phyloP scores from a whole-genome alignment of 2,113 vertebrate species.

The Hippocampus mohnikei region DNA sequence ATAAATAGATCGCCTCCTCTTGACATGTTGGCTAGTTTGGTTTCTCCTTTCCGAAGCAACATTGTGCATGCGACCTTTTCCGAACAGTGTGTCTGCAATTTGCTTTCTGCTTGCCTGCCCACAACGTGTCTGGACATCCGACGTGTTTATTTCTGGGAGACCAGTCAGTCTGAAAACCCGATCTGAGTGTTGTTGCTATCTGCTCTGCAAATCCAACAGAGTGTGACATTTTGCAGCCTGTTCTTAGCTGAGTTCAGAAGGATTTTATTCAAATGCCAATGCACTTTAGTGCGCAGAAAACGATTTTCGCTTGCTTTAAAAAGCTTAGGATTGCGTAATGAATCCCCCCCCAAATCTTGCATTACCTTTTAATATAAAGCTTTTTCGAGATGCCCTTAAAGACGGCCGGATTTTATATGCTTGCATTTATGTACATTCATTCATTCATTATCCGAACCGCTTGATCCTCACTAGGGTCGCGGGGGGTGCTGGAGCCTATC shows the following conservation, averaged over 20 bases:
- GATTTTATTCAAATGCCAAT: conserved; percentile 1
- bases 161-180: not conserved
- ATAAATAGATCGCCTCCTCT: not conserved
- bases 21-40: conserved; percentile 8
- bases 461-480: too few relatives aligned
- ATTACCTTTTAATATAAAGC: too few relatives aligned
- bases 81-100: conserved; percentile 12
- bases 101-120: conserved; percentile 9
- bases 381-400: too few relatives aligned
- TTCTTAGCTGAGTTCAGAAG: not conserved
- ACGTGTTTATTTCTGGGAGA: conserved; percentile 12
- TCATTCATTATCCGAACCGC: too few relatives aligned
- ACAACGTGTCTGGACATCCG: conserved; percentile 3
- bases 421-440: too few relatives aligned
- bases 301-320: not conserved
- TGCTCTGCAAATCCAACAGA: not conserved
- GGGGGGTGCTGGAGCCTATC: too few relatives aligned
- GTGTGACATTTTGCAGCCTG: not conserved
- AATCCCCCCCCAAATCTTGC: too few relatives aligned
- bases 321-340: not conserved
- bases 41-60: conserved; percentile 15
- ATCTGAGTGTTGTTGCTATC: conserved; percentile 2
- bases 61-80: conserved; percentile 16
- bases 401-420: too few relatives aligned
- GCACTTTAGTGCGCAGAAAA: not conserved